phyloP scores from a whole-genome alignment of 2,797 vertebrate genomes.

The Hybognathus amarus region DNA sequence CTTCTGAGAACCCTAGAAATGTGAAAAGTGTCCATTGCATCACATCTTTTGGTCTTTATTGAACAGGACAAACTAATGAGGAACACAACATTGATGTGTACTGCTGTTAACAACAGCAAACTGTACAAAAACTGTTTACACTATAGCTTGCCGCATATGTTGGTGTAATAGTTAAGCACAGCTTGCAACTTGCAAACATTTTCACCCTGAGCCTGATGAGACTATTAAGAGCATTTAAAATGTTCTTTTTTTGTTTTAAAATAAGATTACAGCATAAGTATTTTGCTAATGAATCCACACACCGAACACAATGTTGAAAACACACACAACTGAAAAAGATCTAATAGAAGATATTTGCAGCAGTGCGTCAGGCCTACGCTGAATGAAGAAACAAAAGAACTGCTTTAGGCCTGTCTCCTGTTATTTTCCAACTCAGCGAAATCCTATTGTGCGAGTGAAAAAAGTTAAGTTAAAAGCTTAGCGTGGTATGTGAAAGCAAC shows the following conservation, averaged over 20 bases:
- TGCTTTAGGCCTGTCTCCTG: constrained; percentile 90
- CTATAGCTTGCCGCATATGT: neutral
- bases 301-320: constrained; percentile 28
- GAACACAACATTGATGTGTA: neutral
- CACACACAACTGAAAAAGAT: constrained; percentile 55
- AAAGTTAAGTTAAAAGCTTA: constrained; percentile 92
- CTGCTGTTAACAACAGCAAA: neutral
- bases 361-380: constrained; percentile 62
- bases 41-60: neutral
- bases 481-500: constrained; percentile 88
- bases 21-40: neutral
- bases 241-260: neutral
- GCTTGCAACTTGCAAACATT: neutral
- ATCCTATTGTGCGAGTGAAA: constrained; percentile 83
- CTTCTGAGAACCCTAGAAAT: neutral
- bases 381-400: constrained; percentile 83
- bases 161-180: neutral
- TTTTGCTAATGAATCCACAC: neutral
- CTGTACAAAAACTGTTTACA: neutral
- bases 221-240: neutral
- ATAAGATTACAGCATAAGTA: neutral
- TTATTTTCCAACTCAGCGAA: constrained; percentile 92
- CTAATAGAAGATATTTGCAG: constrained; percentile 71
- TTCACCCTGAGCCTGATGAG: neutral
- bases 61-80: neutral